phyloP scores from a whole-genome alignment of 2,113 vertebrate species.

The Bos javanicus region DNA sequence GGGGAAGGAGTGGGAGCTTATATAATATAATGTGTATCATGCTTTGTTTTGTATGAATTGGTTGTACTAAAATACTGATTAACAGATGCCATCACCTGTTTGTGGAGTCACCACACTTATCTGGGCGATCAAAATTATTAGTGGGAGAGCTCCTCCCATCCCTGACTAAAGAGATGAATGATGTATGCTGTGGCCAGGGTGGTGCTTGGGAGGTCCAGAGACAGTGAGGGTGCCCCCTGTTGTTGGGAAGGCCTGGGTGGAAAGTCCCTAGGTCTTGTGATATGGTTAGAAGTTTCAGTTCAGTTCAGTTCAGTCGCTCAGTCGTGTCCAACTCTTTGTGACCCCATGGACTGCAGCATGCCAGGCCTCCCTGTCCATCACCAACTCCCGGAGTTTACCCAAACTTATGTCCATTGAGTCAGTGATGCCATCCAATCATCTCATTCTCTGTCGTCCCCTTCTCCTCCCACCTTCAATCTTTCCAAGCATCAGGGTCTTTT shows the following conservation, averaged over 20 bases:
- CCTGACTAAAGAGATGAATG: background rate
- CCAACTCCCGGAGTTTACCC: background rate
- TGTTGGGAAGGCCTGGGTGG: background rate
- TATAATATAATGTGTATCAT: background rate
- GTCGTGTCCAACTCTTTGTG: background rate
- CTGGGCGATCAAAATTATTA: background rate
- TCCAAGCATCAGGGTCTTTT: background rate
- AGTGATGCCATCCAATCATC: background rate
- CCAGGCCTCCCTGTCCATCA: background rate
- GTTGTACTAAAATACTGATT: background rate
- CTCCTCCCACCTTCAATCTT: background rate
- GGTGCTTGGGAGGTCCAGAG: background rate
- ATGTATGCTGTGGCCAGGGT: background rate
- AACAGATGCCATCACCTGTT: background rate
- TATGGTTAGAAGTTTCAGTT: background rate
- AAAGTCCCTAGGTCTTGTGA: background rate
- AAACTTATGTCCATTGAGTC: background rate
- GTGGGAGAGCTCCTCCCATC: background rate
- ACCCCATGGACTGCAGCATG: background rate
- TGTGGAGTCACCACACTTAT: background rate
- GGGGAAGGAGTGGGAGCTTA: background rate
- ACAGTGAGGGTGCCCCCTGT: background rate
- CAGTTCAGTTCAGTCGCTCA: background rate
- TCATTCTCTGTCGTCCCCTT: background rate
- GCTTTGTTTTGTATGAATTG: background rate